These are phyloP conservation scores for Phthorimaea operculella DNA, from an alignment of 1,140 invertebrate species.

Conservation along the genomic window DNA sequence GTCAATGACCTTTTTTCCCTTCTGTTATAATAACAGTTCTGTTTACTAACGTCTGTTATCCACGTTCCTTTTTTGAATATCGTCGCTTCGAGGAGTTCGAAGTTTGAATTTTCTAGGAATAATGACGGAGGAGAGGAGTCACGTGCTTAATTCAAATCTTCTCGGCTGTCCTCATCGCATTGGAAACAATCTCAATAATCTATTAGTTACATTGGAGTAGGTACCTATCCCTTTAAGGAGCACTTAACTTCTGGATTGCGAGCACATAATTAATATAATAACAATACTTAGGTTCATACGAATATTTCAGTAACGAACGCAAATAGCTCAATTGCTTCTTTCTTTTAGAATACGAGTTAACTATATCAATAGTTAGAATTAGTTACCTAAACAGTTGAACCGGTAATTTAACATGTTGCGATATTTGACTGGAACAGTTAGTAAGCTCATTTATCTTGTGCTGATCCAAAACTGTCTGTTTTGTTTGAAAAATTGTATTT, in stretches of 20 bases:
- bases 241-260: no score
- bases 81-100: slow-evolving; percentile 9
- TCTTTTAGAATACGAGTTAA: neutral
- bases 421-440: slow-evolving; percentile 35
- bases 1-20: slow-evolving; percentile 50
- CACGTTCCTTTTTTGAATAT: slow-evolving; percentile 23
- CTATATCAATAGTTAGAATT: slow-evolving; percentile 25
- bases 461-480: slow-evolving; percentile 33
- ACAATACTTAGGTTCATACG: no score
- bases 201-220: neutral
- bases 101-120: slow-evolving; percentile 21
- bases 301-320: no score
- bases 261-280: no score
- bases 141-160: no score
- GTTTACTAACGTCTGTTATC: slow-evolving; percentile 37
- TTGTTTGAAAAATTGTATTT: slow-evolving; percentile 34
- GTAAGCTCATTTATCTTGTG: slow-evolving; percentile 33
- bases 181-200: slow-evolving; percentile 13
- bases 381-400: slow-evolving; percentile 17
- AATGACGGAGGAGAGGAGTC: slow-evolving; percentile 7
- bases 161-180: neutral
- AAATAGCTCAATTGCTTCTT: no score
- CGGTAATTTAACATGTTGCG: slow-evolving; percentile 31
- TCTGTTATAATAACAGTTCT: slow-evolving; percentile 39
- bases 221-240: no score